Base-by-base conservation (phyloP, 2,888 invertebrate genomes). In the Carabus problematicus region DNA sequence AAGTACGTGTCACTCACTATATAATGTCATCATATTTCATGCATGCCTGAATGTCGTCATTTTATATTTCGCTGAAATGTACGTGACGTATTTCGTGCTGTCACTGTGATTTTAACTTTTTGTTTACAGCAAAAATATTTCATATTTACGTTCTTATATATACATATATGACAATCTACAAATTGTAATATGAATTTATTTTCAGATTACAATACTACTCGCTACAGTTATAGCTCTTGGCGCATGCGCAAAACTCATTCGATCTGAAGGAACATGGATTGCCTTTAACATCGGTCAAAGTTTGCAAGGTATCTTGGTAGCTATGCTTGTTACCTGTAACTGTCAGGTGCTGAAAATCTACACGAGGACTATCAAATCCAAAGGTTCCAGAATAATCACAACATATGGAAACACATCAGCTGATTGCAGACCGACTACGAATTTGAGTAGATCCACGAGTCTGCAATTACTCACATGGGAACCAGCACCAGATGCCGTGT, bases 301-400 rank as follows among this genome's bases (percentile, higher is more conserved):
- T 12, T 77, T 83, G 43, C 83, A 89, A 82, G 90, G 89, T 47
- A 84, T 89, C 70, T 83, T 87, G 72, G 85, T 89, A 4, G 86
- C 88, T 14, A 81, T 88, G 76, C 82, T 87, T 70, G 87, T 88
- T 63, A 87, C 88, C 19, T 88, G 88, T 78, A 88, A 88, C 79
- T 88, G 88, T 76, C 83, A 84, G 73, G 80, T 82, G 56, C 74
- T 83, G 68, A 82, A 82, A 74, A 75, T 83, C 55, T 83, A 83
- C 75, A 77, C 79, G 49, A 78, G 80, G 42, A 75, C 77, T 54
- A 77, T 77, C 63, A 77, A 73, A 52, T 74, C 77, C 8, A 75
- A 75, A 49, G 76, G 76, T 40, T 70, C 75, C 9, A 76, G 73
- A 52, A 74, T 75, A 60, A 72, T 75, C 45, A 74, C 75, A 4